These are phyloP conservation scores for Poeciliopsis occidentalis DNA, from an alignment of 2,113 vertebrate genomes.

Conservation along the genomic window DNA sequence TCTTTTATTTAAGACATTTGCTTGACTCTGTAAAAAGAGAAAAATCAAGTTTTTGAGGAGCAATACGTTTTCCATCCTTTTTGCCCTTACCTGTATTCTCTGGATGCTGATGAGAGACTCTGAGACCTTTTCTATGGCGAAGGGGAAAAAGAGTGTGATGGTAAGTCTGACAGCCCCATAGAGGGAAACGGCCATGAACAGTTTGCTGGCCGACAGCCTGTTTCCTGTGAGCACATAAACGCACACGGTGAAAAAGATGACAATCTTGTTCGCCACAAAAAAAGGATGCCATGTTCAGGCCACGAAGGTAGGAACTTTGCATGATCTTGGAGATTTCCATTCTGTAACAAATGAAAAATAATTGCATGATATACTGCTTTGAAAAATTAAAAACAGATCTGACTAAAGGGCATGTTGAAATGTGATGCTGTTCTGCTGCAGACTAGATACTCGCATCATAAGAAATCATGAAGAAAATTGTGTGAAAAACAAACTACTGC, in stretches of 20 bases:
- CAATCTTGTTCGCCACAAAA: conserved; percentile 94
- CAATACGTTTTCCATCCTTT: not conserved
- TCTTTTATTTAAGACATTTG: too few species aligned
- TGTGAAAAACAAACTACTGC: not conserved
- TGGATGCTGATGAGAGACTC: conserved; percentile 89
- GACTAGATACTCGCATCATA: not conserved
- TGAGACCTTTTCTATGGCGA: conserved; percentile 88
- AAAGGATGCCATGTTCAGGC: conserved; percentile 93
- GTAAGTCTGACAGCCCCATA: conserved; percentile 89
- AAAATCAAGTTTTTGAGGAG: not conserved
- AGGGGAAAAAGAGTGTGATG: conserved; percentile 93
- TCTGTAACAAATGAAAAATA: conserved; percentile 67
- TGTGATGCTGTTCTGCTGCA: not conserved
- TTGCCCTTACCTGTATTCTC: conserved; percentile 87
- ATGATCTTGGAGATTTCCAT: conserved; percentile 91
- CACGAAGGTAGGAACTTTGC: conserved; percentile 93
- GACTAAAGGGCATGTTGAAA: not conserved
- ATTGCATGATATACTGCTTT: not conserved
- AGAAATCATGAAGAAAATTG: not conserved
- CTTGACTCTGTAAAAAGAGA: not conserved
- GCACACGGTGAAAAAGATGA: conserved; percentile 91
- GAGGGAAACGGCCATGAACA: conserved; percentile 89
- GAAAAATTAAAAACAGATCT: not conserved
- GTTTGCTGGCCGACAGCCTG: conserved; percentile 84
- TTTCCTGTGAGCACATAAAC: conserved; percentile 88